Percentiles rank a stretch among this genome's conserved stretches.
These are phyloP conservation scores for Sinhomidia bicolor DNA, from an alignment of 2,888 invertebrate genomes.

Conservation along the genomic window DNA sequence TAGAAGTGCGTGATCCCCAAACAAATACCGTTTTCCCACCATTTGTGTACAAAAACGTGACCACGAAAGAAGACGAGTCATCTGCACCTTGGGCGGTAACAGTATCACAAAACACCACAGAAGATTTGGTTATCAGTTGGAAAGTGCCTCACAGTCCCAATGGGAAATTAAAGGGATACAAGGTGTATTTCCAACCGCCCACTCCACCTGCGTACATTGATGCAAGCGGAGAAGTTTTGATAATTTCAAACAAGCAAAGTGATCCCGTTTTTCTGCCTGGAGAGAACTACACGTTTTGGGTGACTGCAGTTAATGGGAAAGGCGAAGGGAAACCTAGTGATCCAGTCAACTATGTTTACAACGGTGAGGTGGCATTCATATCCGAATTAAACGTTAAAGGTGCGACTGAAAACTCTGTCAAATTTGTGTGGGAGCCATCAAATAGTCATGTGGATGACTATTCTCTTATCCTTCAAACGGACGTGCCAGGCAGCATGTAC, in stretches of 20 bases:
- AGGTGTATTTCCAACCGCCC: conserved; percentile 86
- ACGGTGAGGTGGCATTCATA: conserved; percentile 83
- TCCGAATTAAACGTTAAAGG: conserved; percentile 57
- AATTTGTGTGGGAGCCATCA: conserved; percentile 61
- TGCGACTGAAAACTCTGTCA: conserved; percentile 66
- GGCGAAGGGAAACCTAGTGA: conserved; percentile 86
- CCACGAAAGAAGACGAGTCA: conserved; percentile 89
- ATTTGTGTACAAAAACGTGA: conserved; percentile 85
- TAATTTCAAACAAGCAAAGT: conserved; percentile 76
- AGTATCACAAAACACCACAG: conserved; percentile 86
- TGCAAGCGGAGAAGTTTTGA: conserved; percentile 54
- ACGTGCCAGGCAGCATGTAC: conserved; percentile 35
- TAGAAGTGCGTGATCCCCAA: conserved; percentile 86
- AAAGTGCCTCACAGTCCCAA: conserved; percentile 86
- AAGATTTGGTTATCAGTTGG: conserved; percentile 88
- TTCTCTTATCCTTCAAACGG: conserved; percentile 40
- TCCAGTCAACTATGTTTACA: conserved; percentile 85
- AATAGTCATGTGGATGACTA: conserved; percentile 59
- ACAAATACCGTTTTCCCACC: conserved; percentile 85
- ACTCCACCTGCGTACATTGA: conserved; percentile 84
- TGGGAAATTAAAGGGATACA: conserved; percentile 86
- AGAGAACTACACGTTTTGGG: conserved; percentile 88
- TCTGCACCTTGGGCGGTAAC: conserved; percentile 87
- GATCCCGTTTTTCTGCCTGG: conserved; percentile 83
- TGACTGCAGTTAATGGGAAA: conserved; percentile 86